Evolutionary conservation across 2,113 vertebrate species (phyloP), one percentile per base, ranked within the genome.

Genomic region (Shinisaurus crocodilurus): DNA sequence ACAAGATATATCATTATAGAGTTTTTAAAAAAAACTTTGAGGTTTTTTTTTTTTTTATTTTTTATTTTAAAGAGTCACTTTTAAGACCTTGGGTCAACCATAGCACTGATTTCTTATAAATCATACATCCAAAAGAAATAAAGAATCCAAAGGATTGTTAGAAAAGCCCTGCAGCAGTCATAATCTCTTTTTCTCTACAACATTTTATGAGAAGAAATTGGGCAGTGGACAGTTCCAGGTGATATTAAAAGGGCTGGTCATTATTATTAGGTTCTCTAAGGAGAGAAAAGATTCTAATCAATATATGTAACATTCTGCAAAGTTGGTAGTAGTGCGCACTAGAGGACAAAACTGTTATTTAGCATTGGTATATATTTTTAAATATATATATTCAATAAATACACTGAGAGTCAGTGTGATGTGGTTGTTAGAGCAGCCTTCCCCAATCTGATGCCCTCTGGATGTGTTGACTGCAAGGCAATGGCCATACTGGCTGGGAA

Each of bases 181-280:
- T 74, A 54, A 88, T 82, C 85, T 87, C 43, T 87, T 60, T 29
- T 85, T 20, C 32, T 88, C 32, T 50, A 13, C 80, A 60, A 90
- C 29, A 50, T 88, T 92, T 50, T 4, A 72, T 92, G 34, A 34
- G 88, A 85, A 37, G 89, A 90, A 81, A 32, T 50, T 74, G 80
- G 74, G 48, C 34, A 45, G 29, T 91, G 50, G 91, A 87, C 54
- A 75, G 13, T 48, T 92, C 20, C 80, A 86, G 82, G 74, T 86
- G 48, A 50, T 6, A 87, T 6, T 74, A 25, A 1, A 37, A 84
- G 85, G 70, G 88, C 27, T 72, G 27, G 27, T 87, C 32, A 8
- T 84, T 85, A 7, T 83, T 85, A 48, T 72, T 85, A 72, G 83
- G n/a, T 72, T 85, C 65, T 85, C 32, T n/a, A 67, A 85, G 83